Evolutionary conservation across 30 jellyfish, hydroid and myxozoan genomes (phyloP), one percentile per base, ranked within the genome.

Genomic region (Chrysaora quinquecirrha): DNA sequence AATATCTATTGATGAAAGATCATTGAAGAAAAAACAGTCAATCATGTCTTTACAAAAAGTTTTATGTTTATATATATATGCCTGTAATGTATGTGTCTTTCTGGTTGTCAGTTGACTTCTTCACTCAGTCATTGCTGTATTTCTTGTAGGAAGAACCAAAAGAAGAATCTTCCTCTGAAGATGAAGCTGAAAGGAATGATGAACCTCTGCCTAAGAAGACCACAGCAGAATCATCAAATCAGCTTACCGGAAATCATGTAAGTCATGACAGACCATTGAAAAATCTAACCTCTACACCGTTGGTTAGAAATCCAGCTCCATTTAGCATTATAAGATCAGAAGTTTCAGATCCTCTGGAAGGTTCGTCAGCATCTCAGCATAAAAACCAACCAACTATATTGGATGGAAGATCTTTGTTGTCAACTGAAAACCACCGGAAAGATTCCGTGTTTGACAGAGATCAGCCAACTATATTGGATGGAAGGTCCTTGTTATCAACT

Each of bases 231-330:
- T 3, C 68, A 43, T 16, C 63, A 43, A 20, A 38, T 32, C 58
- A 23, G 19, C 3, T 48, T 22, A 12, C 83, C 3, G 32, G 78
- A 14, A 82, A 82, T 54, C 78, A 82, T 30, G 58, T 70, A 22
- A 63, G 19, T 34, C 92, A 68, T 49, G 47, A 20, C 24, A n/a
- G 32, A 0, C 34, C 47, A 1, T 48, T 25, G 47, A 56, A 47
- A 35, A 71, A 68, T 71, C 61, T 68, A 68, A 69, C 92, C 38
- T 82, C 92, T 0, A 82, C 92, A 9, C 92, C 92, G n/a, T 19
- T 82, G 85, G 86, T 82, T 2, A 58, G 76, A 49, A 54, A 58
- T 22, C 60, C 64, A 46, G 74, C 85, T 12, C 24, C 89, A n/a
- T 82, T 82, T 47, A 32, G 78, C 49, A 58, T 82, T 22, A n/a